A percentile compares a stretch with the other conserved stretches of the same genome.
phyloP scores from a whole-genome alignment of 1,140 invertebrate genomes.

The Atta texana region DNA sequence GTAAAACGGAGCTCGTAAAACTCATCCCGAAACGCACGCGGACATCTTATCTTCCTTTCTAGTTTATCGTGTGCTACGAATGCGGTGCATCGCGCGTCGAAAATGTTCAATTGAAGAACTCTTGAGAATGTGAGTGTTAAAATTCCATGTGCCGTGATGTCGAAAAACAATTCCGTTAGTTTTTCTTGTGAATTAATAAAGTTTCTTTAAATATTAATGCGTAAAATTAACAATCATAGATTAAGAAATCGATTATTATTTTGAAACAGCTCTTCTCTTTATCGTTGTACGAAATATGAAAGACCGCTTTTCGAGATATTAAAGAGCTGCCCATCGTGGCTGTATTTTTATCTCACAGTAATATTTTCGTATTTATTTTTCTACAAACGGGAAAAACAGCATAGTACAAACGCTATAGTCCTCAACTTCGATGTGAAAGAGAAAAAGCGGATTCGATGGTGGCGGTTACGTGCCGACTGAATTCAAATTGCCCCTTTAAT shows the following conservation, averaged over 20 bases:
- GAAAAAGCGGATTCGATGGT: conserved; percentile 22
- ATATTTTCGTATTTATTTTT: conserved; percentile 37
- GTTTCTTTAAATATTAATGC: not conserved
- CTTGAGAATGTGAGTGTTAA: conserved; percentile 27
- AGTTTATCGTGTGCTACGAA: conserved; percentile 11
- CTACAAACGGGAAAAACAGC: not conserved
- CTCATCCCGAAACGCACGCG: conserved; percentile 1
- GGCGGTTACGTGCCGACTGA: conserved; percentile 55
- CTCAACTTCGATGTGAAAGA: not conserved
- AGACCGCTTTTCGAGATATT: not conserved
- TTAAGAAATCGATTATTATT: conserved; percentile 17
- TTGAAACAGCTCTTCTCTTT: not conserved
- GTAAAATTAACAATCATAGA: not conserved
- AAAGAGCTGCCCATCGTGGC: not conserved
- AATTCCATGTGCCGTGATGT: conserved; percentile 4
- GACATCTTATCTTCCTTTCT: not conserved
- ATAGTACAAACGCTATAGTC: not conserved
- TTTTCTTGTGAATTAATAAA: not conserved
- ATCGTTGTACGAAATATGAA: not conserved
- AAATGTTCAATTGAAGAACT: conserved; percentile 34
- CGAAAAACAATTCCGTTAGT: not conserved
- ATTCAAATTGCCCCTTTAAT: conserved; percentile 73
- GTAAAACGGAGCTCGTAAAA: conserved; percentile 74
- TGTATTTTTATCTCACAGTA: not conserved
- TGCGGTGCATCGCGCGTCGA: not conserved